Percentiles rank a stretch among this genome's conserved stretches.
These are phyloP conservation scores for Acrocephalus arundinaceus DNA, from an alignment of 2,113 vertebrate genomes.

Conservation along the genomic window DNA sequence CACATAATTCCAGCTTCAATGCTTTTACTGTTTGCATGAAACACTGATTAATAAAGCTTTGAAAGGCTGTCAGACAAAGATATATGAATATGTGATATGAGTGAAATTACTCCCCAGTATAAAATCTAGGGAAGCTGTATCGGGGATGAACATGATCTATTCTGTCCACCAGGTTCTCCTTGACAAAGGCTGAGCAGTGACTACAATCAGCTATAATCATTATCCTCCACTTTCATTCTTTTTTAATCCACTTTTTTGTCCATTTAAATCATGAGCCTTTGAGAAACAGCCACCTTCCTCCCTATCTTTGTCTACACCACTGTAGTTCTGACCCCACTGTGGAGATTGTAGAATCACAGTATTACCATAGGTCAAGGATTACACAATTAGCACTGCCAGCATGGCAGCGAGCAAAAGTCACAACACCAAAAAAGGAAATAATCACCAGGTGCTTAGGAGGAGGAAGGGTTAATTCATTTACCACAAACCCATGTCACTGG, in stretches of 20 bases:
- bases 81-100: not conserved
- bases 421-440: not conserved
- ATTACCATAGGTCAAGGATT: not conserved
- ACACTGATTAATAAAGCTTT: constrained; percentile 25
- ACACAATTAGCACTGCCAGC: not conserved
- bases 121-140: not conserved
- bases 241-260: not conserved
- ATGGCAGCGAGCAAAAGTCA: not conserved
- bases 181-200: not conserved
- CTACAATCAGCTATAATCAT: not conserved
- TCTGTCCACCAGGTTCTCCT: not conserved
- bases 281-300: not conserved
- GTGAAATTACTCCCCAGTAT: not conserved
- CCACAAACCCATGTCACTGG: not conserved
- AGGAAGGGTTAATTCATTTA: constrained; percentile 3
- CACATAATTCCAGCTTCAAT: constrained; percentile 31
- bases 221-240: not conserved
- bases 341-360: not conserved
- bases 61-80: not conserved
- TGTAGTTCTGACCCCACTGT: not conserved
- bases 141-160: not conserved
- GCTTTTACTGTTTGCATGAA: constrained; percentile 44
- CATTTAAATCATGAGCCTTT: not conserved
- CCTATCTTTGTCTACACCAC: accelerated
- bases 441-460: not conserved